Conservation (phyloP, 2,797 vertebrate genomes). For the Aplochiton taeniatus region DNA sequence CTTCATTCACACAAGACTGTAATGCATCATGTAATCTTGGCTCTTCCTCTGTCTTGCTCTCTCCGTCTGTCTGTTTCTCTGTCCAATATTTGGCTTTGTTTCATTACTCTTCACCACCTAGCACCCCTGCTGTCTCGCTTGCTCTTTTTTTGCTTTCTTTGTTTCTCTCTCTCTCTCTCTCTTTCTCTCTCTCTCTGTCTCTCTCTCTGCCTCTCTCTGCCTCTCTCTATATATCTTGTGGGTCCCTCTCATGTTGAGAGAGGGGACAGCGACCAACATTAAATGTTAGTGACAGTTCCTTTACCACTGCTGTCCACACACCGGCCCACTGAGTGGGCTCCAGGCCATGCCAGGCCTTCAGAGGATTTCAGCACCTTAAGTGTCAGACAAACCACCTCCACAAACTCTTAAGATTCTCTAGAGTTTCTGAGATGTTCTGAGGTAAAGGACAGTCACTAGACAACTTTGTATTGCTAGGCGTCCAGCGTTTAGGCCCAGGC, state of each 20-base stretch:
- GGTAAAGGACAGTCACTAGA: no score
- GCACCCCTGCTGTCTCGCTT: background rate
- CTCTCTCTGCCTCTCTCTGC: slow-evolving; percentile 19
- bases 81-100: background rate
- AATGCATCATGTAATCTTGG: background rate
- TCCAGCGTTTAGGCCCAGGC: slow-evolving; percentile 9
- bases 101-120: no score
- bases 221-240: slow-evolving; percentile 32
- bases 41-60: slow-evolving; percentile 11
- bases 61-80: slow-evolving; percentile 4
- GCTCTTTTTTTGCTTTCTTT: slow-evolving; percentile 9
- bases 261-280: slow-evolving; percentile 44
- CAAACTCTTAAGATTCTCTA: no score
- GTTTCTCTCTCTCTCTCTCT: slow-evolving; percentile 20
- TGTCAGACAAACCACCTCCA: no score
- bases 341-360: background rate
- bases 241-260: slow-evolving; percentile 27
- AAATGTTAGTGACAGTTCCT: slow-evolving; percentile 56
- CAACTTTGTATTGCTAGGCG: slow-evolving; percentile 11
- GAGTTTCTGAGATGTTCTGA: no score
- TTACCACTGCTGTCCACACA: slow-evolving; percentile 22
- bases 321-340: background rate
- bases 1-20: background rate
- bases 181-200: slow-evolving; percentile 1
- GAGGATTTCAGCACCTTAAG: background rate